These are phyloP conservation scores for Thaleichthys pacificus DNA, from an alignment of 2,797 vertebrate genomes.

Conservation along the genomic window DNA sequence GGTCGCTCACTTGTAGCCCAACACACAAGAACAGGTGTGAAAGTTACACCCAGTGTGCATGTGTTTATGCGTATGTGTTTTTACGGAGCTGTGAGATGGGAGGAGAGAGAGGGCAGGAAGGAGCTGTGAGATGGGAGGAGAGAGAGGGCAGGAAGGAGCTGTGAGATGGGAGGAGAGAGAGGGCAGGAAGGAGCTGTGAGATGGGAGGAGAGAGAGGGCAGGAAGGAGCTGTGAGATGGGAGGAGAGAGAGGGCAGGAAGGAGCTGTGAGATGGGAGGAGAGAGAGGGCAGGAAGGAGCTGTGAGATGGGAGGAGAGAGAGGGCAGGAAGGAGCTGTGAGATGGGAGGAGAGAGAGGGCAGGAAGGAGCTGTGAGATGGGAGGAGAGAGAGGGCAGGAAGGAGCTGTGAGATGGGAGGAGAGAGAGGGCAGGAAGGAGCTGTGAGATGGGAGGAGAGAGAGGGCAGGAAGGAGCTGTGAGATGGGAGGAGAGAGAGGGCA, in stretches of 20 bases:
- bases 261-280: too few relatives aligned
- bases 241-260: too few relatives aligned
- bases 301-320: not conserved
- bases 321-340: too few relatives aligned
- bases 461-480: too few relatives aligned
- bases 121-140: too few relatives aligned
- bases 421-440: not conserved
- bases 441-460: not conserved
- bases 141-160: not conserved
- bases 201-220: too few relatives aligned
- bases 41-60: not conserved
- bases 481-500: not conserved
- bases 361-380: too few relatives aligned
- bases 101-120: not conserved
- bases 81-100: not conserved
- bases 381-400: too few relatives aligned
- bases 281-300: not conserved
- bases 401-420: too few relatives aligned
- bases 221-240: too few relatives aligned
- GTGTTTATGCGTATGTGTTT: conserved; percentile 4
- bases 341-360: too few relatives aligned
- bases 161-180: not conserved
- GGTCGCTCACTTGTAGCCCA: not conserved
- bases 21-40: conserved; percentile 16
- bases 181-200: too few relatives aligned